phyloP scores from a whole-genome alignment of 2,113 vertebrate genomes.

The Pica pica region DNA sequence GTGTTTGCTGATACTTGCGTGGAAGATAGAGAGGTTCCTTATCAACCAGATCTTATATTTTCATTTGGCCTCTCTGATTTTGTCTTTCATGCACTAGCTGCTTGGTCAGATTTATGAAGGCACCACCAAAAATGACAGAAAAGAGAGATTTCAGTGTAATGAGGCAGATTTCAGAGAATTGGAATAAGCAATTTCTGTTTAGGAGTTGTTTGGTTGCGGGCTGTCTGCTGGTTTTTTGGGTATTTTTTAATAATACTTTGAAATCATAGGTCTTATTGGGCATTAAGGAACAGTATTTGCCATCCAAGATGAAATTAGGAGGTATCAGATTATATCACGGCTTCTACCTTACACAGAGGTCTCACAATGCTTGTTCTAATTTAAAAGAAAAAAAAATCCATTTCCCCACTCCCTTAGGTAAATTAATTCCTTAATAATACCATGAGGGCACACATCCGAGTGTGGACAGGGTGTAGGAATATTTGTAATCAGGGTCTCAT shows the following conservation, averaged over 20 bases:
- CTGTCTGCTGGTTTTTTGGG: neutral
- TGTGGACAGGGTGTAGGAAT: neutral
- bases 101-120: neutral
- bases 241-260: neutral
- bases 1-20: neutral
- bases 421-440: neutral
- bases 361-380: neutral
- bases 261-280: neutral
- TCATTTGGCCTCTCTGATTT: neutral
- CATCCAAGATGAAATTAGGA: neutral
- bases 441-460: neutral
- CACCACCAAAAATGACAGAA: neutral
- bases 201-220: neutral
- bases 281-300: neutral
- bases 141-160: neutral
- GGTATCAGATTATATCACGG: neutral
- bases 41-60: neutral
- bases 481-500: neutral
- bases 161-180: neutral
- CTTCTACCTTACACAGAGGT: neutral
- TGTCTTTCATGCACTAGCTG: neutral
- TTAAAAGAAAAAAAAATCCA: neutral
- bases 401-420: neutral
- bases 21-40: neutral
- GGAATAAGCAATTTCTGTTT: neutral